phyloP scores from a whole-genome alignment of 2,888 invertebrate species.

The Eupeodes luniger region DNA sequence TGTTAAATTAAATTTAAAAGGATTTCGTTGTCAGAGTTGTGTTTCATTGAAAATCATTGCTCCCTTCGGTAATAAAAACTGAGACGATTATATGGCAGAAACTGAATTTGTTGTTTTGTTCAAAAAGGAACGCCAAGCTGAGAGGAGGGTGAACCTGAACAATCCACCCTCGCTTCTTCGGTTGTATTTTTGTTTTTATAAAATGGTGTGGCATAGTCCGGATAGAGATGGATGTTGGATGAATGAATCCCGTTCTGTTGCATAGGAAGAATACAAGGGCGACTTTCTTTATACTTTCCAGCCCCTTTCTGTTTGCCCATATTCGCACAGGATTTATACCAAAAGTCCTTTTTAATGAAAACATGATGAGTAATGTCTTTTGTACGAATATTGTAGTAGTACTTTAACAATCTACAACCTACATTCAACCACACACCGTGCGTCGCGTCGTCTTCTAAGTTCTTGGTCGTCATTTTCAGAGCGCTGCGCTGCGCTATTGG shows the following conservation, averaged over 20 bases:
- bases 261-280: constrained; percentile 22
- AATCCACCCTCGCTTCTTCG: constrained; percentile 45
- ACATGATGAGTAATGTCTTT: constrained; percentile 76
- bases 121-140: no score
- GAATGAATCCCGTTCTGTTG: constrained; percentile 50
- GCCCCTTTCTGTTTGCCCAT: constrained; percentile 34
- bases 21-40: constrained; percentile 76
- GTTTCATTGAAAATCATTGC: constrained; percentile 77
- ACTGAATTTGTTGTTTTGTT: constrained; percentile 39
- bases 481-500: background rate
- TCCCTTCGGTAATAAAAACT: constrained; percentile 76
- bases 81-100: constrained; percentile 74
- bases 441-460: background rate
- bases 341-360: constrained; percentile 74
- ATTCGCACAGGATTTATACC: constrained; percentile 68
- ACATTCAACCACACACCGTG: background rate
- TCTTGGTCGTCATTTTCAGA: background rate
- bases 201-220: constrained; percentile 6
- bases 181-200: background rate
- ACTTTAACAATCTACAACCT: background rate
- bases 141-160: no score
- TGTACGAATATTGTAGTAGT: constrained; percentile 63
- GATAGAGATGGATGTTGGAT: constrained; percentile 33
- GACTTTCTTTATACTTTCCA: constrained; percentile 58
- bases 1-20: constrained; percentile 77